Percentiles rank a stretch among this genome's conserved stretches.
phyloP scores from a whole-genome alignment of 2,797 vertebrate species.

The Hydrolagus colliei region DNA sequence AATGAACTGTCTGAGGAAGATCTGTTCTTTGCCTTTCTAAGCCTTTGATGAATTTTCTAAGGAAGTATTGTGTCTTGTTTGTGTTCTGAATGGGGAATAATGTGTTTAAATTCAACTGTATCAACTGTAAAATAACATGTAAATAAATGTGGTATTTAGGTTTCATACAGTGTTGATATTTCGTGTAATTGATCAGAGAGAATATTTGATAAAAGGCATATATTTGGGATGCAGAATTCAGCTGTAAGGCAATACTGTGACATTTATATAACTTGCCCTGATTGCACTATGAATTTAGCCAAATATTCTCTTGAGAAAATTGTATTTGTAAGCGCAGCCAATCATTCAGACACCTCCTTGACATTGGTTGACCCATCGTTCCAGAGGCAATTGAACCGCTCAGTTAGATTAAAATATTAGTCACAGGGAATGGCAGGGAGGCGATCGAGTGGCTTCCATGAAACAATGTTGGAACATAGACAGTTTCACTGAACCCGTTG shows the following conservation, averaged over 20 bases:
- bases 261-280: slow-evolving; percentile 12
- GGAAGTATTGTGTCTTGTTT: neutral
- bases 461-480: neutral
- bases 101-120: neutral
- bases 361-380: neutral
- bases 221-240: neutral
- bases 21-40: neutral
- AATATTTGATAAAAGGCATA: slow-evolving; percentile 6
- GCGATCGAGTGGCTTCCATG: neutral
- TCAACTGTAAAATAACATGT: slow-evolving; percentile 4
- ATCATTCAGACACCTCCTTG: neutral
- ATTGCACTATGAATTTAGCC: neutral
- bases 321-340: neutral
- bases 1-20: slow-evolving; percentile 21
- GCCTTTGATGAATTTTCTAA: slow-evolving; percentile 7
- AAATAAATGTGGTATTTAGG: slow-evolving; percentile 15
- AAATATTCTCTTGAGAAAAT: neutral
- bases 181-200: neutral
- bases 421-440: neutral
- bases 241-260: neutral
- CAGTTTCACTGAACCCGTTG: neutral
- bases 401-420: neutral
- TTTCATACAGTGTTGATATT: slow-evolving; percentile 2
- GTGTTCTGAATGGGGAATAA: neutral
- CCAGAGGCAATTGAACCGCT: neutral